These are phyloP conservation scores for Trematocara macrostoma DNA, from an alignment of 2,113 vertebrate species.

Conservation along the genomic window DNA sequence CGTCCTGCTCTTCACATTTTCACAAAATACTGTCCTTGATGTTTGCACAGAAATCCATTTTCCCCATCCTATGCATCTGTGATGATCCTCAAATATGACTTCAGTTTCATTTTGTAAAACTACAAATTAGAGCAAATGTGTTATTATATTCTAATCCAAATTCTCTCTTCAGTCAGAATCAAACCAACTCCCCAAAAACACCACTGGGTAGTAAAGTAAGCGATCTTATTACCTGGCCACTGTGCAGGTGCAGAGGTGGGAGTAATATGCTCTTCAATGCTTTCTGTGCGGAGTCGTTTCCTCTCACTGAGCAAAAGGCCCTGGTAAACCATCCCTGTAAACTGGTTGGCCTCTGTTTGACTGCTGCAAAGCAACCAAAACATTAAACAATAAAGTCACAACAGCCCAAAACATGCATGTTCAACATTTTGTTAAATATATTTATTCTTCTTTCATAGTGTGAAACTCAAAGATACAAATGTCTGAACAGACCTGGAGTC, in stretches of 20 bases:
- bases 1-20: conserved; percentile 11
- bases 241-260: conserved; percentile 90
- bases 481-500: background rate
- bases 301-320: conserved; percentile 91
- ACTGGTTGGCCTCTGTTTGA: conserved; percentile 90
- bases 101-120: background rate
- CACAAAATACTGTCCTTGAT: conserved; percentile 1
- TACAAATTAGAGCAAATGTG: background rate
- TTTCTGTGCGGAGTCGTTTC: conserved; percentile 91
- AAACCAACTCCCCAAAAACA: background rate
- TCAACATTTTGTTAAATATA: background rate
- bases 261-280: conserved; percentile 92
- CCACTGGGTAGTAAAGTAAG: background rate
- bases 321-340: conserved; percentile 97
- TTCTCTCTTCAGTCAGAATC: background rate
- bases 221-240: conserved; percentile 84
- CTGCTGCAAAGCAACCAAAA: conserved; percentile 66
- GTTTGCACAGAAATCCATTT: background rate
- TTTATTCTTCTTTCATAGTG: background rate
- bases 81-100: background rate
- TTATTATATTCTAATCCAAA: background rate
- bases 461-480: background rate
- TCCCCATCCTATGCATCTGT: background rate
- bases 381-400: background rate
- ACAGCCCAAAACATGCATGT: background rate